phyloP scores from a whole-genome alignment of 2,797 vertebrate species.

The Crossoptilon crossoptilon region DNA sequence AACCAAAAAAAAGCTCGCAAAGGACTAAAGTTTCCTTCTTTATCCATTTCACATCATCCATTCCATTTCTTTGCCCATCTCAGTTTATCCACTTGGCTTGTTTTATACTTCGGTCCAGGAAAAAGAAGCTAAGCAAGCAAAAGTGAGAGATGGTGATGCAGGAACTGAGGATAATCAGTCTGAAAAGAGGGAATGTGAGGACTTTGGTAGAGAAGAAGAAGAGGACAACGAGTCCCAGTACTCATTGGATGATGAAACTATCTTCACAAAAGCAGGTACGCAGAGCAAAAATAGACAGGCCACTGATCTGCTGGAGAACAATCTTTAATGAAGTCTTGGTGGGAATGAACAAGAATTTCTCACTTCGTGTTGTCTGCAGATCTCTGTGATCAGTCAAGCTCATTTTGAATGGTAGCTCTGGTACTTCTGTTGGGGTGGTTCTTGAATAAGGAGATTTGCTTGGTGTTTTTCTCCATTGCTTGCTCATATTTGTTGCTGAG shows the following conservation, averaged over 20 bases:
- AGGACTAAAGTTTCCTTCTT: neutral
- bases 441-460: neutral
- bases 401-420: neutral
- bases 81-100: neutral
- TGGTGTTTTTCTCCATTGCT: neutral
- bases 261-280: conserved; percentile 91
- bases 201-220: conserved; percentile 41
- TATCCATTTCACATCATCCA: neutral
- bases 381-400: neutral
- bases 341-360: neutral
- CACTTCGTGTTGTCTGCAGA: neutral
- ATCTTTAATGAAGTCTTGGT: neutral
- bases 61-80: too few relatives aligned
- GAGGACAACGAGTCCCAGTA: conserved; percentile 84
- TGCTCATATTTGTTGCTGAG: neutral
- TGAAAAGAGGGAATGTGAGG: conserved; percentile 30
- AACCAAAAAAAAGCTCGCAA: neutral
- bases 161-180: conserved; percentile 30
- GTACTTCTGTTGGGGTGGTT: neutral
- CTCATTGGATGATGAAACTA: conserved; percentile 86
- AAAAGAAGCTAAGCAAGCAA: conserved; percentile 73
- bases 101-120: conserved; percentile 76
- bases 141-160: conserved; percentile 35
- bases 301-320: neutral
- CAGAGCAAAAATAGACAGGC: neutral